Conservation (phyloP, 1,140 invertebrate genomes). For the Cyclargus thomasi region DNA sequence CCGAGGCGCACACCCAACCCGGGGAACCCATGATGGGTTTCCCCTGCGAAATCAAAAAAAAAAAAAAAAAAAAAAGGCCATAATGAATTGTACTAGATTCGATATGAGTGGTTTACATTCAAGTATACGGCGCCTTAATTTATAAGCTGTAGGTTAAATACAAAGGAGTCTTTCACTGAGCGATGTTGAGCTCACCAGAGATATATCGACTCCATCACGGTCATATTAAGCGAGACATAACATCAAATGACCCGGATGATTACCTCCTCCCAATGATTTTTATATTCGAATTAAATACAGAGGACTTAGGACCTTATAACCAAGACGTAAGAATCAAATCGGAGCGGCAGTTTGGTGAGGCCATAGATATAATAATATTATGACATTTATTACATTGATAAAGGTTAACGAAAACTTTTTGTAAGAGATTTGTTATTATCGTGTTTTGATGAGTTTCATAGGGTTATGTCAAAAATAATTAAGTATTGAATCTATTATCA, state of each 20-base stretch:
- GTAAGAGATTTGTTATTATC: background rate
- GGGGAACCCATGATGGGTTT: too few species aligned
- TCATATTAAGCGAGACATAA: background rate
- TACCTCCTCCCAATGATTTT: slow-evolving; percentile 5
- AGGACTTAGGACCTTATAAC: background rate
- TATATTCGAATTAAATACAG: background rate
- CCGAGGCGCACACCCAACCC: too few species aligned
- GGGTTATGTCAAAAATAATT: too few species aligned
- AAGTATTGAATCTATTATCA: too few species aligned
- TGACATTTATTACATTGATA: background rate
- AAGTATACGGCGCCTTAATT: too few species aligned
- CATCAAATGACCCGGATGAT: slow-evolving; percentile 5
- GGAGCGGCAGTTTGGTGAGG: background rate
- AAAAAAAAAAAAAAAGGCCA: too few species aligned
- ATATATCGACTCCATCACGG: background rate
- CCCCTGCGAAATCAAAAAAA: too few species aligned
- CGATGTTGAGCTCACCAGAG: background rate
- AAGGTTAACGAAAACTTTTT: background rate
- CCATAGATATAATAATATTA: background rate
- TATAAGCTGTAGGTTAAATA: too few species aligned
- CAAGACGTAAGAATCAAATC: background rate
- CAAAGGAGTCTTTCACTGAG: too few species aligned
- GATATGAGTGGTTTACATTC: too few species aligned
- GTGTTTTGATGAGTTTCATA: background rate
- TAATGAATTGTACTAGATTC: too few species aligned